These are phyloP conservation scores for Stegophylla sp. DNA, from an alignment of 2,888 invertebrate genomes.

Conservation along the genomic window DNA sequence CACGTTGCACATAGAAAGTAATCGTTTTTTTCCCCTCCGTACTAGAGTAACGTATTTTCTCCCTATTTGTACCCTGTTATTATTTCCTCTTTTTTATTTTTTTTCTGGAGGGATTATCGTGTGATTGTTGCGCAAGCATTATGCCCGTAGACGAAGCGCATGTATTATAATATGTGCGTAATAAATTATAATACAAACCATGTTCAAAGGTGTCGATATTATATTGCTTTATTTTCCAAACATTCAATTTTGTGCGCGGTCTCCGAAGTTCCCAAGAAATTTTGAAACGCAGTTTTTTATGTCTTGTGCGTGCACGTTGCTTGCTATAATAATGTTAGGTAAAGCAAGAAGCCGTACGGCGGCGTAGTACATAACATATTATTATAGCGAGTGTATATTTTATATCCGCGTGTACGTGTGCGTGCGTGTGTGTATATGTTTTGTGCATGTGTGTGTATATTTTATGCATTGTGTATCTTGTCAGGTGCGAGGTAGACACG, in stretches of 20 bases:
- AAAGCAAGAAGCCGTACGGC: conserved; percentile 34
- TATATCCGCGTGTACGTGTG: not conserved
- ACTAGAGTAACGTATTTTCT: conserved; percentile 33
- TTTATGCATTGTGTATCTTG: conserved; percentile 5
- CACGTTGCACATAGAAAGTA: not conserved
- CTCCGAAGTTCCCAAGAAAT: not conserved
- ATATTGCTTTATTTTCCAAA: not conserved
- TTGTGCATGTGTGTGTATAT: no score
- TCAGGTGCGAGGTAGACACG: conserved; percentile 41
- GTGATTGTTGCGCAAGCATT: not conserved
- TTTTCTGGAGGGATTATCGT: not conserved
- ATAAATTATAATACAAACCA: no score
- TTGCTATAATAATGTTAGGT: not conserved
- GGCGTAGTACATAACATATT: not conserved
- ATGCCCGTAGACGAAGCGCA: no score
- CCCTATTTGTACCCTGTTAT: conserved; percentile 21
- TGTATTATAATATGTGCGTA: no score
- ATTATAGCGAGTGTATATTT: not conserved
- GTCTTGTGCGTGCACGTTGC: not conserved
- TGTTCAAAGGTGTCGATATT: not conserved
- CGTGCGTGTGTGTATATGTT: no score
- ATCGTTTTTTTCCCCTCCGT: not conserved
- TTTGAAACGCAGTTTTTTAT: conserved; percentile 10
- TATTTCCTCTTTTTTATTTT: not conserved
- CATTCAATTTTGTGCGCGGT: not conserved